phyloP scores from a whole-genome alignment of 2,113 vertebrate genomes.

The Haliaeetus leucogaster region DNA sequence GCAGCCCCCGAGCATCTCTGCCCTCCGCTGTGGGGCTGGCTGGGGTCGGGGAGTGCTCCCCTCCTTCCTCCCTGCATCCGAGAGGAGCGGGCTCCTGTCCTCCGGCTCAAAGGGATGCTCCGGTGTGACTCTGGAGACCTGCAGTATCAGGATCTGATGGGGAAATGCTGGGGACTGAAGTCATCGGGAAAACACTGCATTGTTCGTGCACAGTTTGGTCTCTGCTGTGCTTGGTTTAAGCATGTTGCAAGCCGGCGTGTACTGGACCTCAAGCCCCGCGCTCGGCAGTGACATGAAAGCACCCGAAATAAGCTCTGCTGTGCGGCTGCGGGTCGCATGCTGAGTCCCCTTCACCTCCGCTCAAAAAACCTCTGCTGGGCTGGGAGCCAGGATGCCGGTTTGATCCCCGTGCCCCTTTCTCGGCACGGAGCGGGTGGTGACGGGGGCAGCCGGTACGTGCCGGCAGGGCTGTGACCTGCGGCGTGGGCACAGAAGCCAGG shows the following conservation, averaged over 20 bases:
- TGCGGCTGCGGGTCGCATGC: rapidly evolving
- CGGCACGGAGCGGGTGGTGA: rapidly evolving
- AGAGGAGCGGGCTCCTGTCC: background rate
- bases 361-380: background rate
- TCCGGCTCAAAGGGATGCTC: rapidly evolving
- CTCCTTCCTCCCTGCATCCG: background rate
- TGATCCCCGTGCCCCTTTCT: background rate
- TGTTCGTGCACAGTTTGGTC: background rate
- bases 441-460: background rate
- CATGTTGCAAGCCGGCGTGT: rapidly evolving
- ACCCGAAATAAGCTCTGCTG: background rate
- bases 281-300: rapidly evolving
- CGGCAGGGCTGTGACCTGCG: background rate
- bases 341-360: background rate
- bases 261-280: background rate
- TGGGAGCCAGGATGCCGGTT: rapidly evolving
- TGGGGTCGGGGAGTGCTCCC: rapidly evolving
- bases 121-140: background rate
- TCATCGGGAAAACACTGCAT: rapidly evolving
- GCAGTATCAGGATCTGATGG: rapidly evolving
- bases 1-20: background rate
- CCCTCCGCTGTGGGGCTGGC: background rate
- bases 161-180: background rate
- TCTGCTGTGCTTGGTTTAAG: background rate
- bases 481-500: background rate